phyloP scores from a whole-genome alignment of 2,888 invertebrate genomes.

The Entomobrya multifasciata region DNA sequence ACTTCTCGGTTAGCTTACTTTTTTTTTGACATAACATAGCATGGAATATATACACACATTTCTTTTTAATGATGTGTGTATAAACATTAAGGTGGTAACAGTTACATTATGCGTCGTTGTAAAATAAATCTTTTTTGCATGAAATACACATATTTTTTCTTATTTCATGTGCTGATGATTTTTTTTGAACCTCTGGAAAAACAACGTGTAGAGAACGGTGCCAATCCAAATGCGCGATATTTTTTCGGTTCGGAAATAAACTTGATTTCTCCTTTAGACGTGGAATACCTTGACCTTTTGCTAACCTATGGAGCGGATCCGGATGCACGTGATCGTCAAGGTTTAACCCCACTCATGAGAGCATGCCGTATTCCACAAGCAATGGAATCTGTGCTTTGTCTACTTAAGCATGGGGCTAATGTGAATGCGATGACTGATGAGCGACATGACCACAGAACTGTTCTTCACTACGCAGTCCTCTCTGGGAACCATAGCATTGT shows the following conservation, averaged over 20 bases:
- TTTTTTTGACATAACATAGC: not conserved
- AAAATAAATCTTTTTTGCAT: not conserved
- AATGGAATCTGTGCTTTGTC: constrained; percentile 87
- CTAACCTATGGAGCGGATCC: constrained; percentile 93
- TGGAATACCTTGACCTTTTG: constrained; percentile 90
- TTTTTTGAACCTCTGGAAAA: constrained; percentile 12
- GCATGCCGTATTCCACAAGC: constrained; percentile 90
- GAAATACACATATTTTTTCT: not conserved
- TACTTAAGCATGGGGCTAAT: constrained; percentile 91
- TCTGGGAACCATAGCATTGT: constrained; percentile 88
- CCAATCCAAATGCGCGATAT: constrained; percentile 94
- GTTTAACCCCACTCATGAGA: constrained; percentile 95
- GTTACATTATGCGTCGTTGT: not conserved
- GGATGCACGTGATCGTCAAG: constrained; percentile 92
- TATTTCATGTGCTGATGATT: not conserved
- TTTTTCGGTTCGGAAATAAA: constrained; percentile 96
- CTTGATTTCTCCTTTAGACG: constrained; percentile 88
- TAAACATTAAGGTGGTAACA: too few species aligned
- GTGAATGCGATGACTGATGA: constrained; percentile 91
- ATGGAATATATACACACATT: too few species aligned
- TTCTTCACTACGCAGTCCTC: constrained; percentile 93
- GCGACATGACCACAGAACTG: constrained; percentile 92
- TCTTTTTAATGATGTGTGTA: too few species aligned
- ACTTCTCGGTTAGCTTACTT: constrained; percentile 72
- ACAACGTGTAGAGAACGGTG: constrained; percentile 86